Evolutionary conservation across 2,113 vertebrate genomes (phyloP).

Genomic region (Cricetomys ansorgei): DNA sequence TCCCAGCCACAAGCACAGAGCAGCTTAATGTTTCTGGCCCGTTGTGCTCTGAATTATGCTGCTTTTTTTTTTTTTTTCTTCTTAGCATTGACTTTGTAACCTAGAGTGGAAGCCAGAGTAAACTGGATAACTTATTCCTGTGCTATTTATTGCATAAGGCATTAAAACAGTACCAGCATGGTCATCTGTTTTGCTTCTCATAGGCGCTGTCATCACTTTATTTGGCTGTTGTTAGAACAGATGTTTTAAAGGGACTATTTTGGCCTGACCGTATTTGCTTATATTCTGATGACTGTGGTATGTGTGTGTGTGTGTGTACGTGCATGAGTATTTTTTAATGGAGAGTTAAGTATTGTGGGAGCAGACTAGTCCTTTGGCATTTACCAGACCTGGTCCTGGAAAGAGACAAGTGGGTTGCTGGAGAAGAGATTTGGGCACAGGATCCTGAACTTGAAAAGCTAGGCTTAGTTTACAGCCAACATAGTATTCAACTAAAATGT

Average conservation of each 20-base stretch:
- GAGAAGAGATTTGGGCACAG: neutral
- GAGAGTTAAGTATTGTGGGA: neutral
- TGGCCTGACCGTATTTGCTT: conserved; percentile 62
- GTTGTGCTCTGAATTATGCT: conserved; percentile 50
- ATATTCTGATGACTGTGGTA: conserved; percentile 67
- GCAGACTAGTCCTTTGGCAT: neutral
- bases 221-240: conserved; percentile 75
- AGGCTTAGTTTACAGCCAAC: neutral
- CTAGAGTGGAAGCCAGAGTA: conserved; percentile 50
- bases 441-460: neutral
- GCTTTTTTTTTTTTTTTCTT: neutral
- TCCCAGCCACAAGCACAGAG: neutral
- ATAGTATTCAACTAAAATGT: neutral
- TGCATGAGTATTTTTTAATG: neutral
- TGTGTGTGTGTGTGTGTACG: conserved; percentile 17
- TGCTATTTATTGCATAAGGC: conserved; percentile 55
- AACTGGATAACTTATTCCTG: conserved; percentile 44
- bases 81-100: conserved; percentile 57
- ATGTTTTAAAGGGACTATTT: conserved; percentile 78
- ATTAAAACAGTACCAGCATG: conserved; percentile 40
- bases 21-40: conserved; percentile 54
- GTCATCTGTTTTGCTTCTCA: conserved; percentile 69
- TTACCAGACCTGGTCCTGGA: neutral
- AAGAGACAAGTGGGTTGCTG: neutral
- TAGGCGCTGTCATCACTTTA: conserved; percentile 69